Evolutionary conservation across 2,888 invertebrate genomes (phyloP).

Genomic region (Melinaea menophilus): DNA sequence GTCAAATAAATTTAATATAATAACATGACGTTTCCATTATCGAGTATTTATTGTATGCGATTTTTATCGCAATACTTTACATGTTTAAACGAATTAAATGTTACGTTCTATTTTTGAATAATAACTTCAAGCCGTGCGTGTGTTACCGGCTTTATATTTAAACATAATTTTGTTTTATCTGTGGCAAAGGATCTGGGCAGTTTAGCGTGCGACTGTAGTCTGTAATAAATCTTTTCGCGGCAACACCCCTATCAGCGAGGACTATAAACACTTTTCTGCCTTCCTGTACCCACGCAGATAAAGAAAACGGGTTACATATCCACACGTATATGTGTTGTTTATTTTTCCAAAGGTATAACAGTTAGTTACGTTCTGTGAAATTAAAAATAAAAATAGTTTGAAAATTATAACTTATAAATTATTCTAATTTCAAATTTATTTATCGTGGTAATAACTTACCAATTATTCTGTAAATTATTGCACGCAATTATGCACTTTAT

Average conservation of each 20-base stretch:
- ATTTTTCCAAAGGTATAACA: conserved; percentile 7
- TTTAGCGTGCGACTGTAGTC: conserved; percentile 42
- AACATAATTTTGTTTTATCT: conserved; percentile 33
- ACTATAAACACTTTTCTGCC: conserved; percentile 64
- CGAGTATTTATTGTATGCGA: not conserved
- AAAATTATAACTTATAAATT: conserved; percentile 1
- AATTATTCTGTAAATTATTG: not conserved
- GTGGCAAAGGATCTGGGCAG: conserved; percentile 37
- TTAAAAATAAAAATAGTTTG: not conserved
- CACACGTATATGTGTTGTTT: conserved; percentile 12
- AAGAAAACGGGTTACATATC: conserved; percentile 20
- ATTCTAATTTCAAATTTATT: conserved; percentile 1
- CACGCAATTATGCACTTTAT: conserved; percentile 13
- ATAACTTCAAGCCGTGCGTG: conserved; percentile 8
- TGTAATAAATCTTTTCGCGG: conserved; percentile 38
- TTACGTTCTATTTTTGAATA: conserved; percentile 5
- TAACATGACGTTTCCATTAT: conserved; percentile 6
- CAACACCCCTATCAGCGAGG: conserved; percentile 47
- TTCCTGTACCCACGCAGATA: conserved; percentile 39
- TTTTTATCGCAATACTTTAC: not conserved
- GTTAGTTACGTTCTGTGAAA: not conserved
- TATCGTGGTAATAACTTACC: not conserved
- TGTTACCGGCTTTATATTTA: conserved; percentile 16
- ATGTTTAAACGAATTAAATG: not conserved
- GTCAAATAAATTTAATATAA: not conserved